Percentiles rank a stretch among this genome's conserved stretches.
These are phyloP conservation scores for Catocala sponsa DNA, from an alignment of 2,888 invertebrate species.

Conservation along the genomic window DNA sequence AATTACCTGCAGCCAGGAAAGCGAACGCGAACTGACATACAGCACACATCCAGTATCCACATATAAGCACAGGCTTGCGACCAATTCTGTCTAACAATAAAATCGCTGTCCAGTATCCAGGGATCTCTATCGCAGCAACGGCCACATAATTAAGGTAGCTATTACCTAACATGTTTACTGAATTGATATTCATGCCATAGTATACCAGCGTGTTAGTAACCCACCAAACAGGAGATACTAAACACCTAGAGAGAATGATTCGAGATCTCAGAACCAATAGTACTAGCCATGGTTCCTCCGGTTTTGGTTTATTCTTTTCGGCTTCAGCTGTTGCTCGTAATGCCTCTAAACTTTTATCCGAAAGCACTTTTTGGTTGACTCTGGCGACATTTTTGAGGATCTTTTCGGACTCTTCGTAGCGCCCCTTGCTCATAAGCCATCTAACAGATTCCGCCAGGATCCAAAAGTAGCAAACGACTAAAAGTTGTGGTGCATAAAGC, in stretches of 20 bases:
- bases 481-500: conserved; percentile 91
- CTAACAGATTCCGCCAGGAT: conserved; percentile 92
- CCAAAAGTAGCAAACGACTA: conserved; percentile 91
- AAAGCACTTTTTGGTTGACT: conserved; percentile 87
- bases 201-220: conserved; percentile 91
- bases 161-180: conserved; percentile 90
- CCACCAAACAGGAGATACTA: conserved; percentile 89
- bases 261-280: conserved; percentile 69
- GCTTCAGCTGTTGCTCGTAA: conserved; percentile 73
- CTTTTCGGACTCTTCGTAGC: conserved; percentile 89
- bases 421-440: conserved; percentile 92
- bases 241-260: conserved; percentile 67
- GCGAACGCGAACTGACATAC: conserved; percentile 89
- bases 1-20: conserved; percentile 86
- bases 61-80: conserved; percentile 89
- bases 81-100: conserved; percentile 89
- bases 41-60: conserved; percentile 89
- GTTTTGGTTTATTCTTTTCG: conserved; percentile 64
- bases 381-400: conserved; percentile 90
- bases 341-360: conserved; percentile 83
- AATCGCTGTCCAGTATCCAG: conserved; percentile 90
- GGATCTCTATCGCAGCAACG: conserved; percentile 91
- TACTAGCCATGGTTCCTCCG: conserved; percentile 72
- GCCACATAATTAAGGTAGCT: conserved; percentile 90
- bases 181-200: conserved; percentile 91